A percentile compares a stretch with the other conserved stretches of the same genome.
Conservation (phyloP, 1,140 invertebrate species). For the Pseudoatta argentina region DNA sequence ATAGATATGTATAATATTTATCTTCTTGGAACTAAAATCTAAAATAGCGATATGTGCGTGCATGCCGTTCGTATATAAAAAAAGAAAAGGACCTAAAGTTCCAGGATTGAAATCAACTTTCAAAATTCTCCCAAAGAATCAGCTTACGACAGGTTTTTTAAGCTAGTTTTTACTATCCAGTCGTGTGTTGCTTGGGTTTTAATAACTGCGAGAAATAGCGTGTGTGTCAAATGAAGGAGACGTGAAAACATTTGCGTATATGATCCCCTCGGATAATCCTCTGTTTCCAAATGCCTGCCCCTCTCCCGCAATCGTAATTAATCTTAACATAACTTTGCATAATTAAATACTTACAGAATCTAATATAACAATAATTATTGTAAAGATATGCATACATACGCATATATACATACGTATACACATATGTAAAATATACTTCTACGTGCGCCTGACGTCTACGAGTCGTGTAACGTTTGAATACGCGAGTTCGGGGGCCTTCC, state of each 20-base stretch:
- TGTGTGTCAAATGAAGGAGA: slow-evolving; percentile 75
- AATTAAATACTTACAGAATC: slow-evolving; percentile 75
- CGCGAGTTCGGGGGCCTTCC: slow-evolving; percentile 64
- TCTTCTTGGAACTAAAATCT: no score
- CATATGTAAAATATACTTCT: slow-evolving; percentile 65
- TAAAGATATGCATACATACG: slow-evolving; percentile 67
- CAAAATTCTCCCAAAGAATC: slow-evolving; percentile 83
- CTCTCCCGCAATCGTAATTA: slow-evolving; percentile 67
- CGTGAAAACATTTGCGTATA: slow-evolving; percentile 61
- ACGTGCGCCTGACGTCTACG: slow-evolving; percentile 51
- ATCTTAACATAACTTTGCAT: slow-evolving; percentile 73
- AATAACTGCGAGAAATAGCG: slow-evolving; percentile 77
- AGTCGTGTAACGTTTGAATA: slow-evolving; percentile 40
- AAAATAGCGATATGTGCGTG: background rate
- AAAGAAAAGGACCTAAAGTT: slow-evolving; percentile 1
- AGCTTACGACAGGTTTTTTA: slow-evolving; percentile 74
- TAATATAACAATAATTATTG: slow-evolving; percentile 75
- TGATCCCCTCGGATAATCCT: slow-evolving; percentile 55
- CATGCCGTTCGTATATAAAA: slow-evolving; percentile 1
- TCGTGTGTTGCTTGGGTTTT: slow-evolving; percentile 83
- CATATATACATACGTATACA: slow-evolving; percentile 6
- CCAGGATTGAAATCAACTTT: slow-evolving; percentile 66
- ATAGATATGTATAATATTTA: no score
- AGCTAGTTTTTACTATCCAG: slow-evolving; percentile 79
- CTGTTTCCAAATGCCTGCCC: background rate